Percentiles rank a stretch among this genome's conserved stretches.
Evolutionary conservation across 2,888 invertebrate species (phyloP).

Genomic region (Sarcophaga subvicina): DNA sequence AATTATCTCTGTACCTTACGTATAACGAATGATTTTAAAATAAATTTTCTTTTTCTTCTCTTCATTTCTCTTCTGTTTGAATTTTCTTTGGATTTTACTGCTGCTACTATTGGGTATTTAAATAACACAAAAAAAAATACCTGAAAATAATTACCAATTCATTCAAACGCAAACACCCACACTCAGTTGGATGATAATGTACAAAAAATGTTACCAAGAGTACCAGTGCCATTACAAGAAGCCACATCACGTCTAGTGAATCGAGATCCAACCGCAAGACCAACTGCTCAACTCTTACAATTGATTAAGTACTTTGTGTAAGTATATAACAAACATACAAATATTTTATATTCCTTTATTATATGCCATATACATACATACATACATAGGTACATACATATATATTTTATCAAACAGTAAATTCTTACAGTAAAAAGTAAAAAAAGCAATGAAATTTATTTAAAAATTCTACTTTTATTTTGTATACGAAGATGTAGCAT

Average conservation of each 20-base stretch:
- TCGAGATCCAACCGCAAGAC: conserved; percentile 92
- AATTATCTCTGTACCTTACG: conserved; percentile 59
- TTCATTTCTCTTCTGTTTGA: neutral
- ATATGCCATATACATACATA: neutral
- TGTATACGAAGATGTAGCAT: too few relatives aligned
- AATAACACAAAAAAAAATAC: neutral
- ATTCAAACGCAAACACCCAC: neutral
- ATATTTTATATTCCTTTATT: conserved; percentile 3
- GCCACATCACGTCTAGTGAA: conserved; percentile 92
- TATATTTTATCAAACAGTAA: too few relatives aligned
- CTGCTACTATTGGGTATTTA: conserved; percentile 12
- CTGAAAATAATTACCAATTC: neutral
- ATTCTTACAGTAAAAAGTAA: too few relatives aligned
- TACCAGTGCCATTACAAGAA: conserved; percentile 94
- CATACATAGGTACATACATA: neutral
- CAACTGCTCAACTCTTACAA: conserved; percentile 94
- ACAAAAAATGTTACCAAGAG: conserved; percentile 88
- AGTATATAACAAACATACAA: conserved; percentile 76
- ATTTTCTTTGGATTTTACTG: conserved; percentile 9
- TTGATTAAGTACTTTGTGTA: conserved; percentile 96
- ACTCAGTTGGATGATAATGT: conserved; percentile 91
- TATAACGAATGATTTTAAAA: conserved; percentile 65
- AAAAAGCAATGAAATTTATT: too few relatives aligned
- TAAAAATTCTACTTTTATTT: too few relatives aligned
- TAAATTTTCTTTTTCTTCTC: conserved; percentile 27